phyloP scores from a whole-genome alignment of 2,888 invertebrate species.

The Xanthia icteritia region DNA sequence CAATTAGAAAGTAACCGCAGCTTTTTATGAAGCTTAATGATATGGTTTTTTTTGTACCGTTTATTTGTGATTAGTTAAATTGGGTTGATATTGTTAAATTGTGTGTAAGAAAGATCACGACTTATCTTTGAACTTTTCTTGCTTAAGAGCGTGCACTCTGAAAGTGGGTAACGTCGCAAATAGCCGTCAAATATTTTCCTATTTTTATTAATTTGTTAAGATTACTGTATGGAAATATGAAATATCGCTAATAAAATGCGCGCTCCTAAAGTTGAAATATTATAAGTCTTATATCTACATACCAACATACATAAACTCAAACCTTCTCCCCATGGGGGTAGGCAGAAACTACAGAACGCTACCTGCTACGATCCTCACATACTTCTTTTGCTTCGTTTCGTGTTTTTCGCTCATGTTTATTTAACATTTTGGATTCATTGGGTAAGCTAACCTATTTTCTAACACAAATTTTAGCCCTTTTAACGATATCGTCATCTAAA shows the following conservation, averaged over 20 bases:
- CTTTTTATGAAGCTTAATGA: constrained; percentile 41
- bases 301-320: too few species aligned
- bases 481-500: background rate
- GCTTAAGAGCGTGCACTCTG: too few species aligned
- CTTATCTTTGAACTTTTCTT: background rate
- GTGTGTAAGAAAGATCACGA: too few species aligned
- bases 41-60: constrained; percentile 11
- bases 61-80: constrained; percentile 22
- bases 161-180: too few species aligned
- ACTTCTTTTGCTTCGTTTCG: background rate
- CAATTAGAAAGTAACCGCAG: constrained; percentile 65
- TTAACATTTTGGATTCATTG: background rate
- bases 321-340: background rate
- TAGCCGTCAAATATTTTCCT: too few species aligned
- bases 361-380: background rate
- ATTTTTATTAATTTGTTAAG: too few species aligned
- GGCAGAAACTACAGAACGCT: background rate
- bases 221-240: too few species aligned
- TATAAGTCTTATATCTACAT: background rate
- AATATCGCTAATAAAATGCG: too few species aligned
- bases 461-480: background rate
- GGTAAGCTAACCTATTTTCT: background rate
- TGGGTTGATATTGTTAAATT: constrained; percentile 13
- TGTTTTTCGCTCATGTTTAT: background rate
- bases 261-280: background rate